phyloP scores from a whole-genome alignment of 1,140 invertebrate genomes.

The Eupeodes corollae region DNA sequence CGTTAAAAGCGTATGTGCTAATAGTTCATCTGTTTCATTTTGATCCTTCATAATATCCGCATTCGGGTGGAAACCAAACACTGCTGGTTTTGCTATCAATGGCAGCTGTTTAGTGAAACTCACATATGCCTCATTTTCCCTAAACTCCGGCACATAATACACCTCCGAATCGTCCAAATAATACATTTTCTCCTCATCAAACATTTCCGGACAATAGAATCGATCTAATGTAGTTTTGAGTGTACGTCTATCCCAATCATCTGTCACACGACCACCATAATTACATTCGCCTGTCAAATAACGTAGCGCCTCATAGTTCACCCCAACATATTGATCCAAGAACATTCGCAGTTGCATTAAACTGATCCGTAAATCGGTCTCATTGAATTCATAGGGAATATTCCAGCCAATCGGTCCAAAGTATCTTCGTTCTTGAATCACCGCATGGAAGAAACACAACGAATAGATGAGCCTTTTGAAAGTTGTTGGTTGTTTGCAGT shows the following conservation, averaged over 20 bases:
- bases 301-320: conserved; percentile 78
- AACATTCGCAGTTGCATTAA: conserved; percentile 81
- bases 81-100: conserved; percentile 64
- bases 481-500: conserved; percentile 56
- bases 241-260: conserved; percentile 86
- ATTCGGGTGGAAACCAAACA: conserved; percentile 90
- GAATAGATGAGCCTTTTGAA: conserved; percentile 85
- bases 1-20: conserved; percentile 68
- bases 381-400: conserved; percentile 90
- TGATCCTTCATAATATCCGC: conserved; percentile 92
- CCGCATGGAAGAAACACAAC: conserved; percentile 90
- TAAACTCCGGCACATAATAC: conserved; percentile 64
- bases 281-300: conserved; percentile 94
- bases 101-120: conserved; percentile 68
- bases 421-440: conserved; percentile 80
- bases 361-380: conserved; percentile 82
- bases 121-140: conserved; percentile 67
- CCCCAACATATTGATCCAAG: conserved; percentile 72
- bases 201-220: conserved; percentile 58
- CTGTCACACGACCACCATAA: conserved; percentile 90
- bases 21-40: conserved; percentile 69
- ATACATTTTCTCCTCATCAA: conserved; percentile 43
- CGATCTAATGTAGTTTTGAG: conserved; percentile 70
- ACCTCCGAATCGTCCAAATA: conserved; percentile 50
- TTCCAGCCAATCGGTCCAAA: conserved; percentile 95